Base-by-base conservation (phyloP, 2,888 invertebrate species). In the Oligia strigilis region DNA sequence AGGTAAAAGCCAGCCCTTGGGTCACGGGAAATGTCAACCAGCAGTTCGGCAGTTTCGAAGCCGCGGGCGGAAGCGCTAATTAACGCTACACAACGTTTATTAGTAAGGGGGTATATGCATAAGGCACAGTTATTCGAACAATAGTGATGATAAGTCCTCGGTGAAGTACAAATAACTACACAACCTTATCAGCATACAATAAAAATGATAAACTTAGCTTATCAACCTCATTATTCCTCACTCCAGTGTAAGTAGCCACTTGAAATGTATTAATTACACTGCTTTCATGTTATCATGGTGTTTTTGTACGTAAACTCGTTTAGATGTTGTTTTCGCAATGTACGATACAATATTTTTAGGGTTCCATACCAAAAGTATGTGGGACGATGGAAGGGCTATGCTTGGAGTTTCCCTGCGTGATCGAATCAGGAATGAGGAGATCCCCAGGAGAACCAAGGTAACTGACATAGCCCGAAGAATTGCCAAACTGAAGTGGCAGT, bases 181-280 rank as follows among this genome's bases (percentile, higher is more conserved):
- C 9, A 0, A 36, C 23, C 52, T 82, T 88, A 86, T 88, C 88
- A 58, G 23, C 52, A 69, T 62, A 80, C 60, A 81, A 81, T 83
- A 89, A 78, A 83, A 81, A 76, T 70, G 90, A 90, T 90, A 88
- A 81, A 81, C 67, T 58, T 17, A 55, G n/a, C 65, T 84, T 89
- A 88, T 88, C 90, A 40, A 72, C 70, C 65, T 82, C 80, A 90
- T 87, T 89, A 85, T 14, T 62, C 46, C 43, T 77, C 82, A 80
- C 84, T 88, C 81, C 65, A 87, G 66, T 72, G 77, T 81, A 72
- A 85, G 86, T 67, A 71, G 55, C 84, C 84, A 83, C 90, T 87
- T 73, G n/a, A 86, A 71, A 64, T 72, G 75, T 87, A 78, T 86
- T 87, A 81, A 85, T 83, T 84, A 88, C 77, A 66, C 81, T 80